Evolutionary conservation across 2,113 vertebrate species (phyloP).

Genomic region (Colossoma macropomum): DNA sequence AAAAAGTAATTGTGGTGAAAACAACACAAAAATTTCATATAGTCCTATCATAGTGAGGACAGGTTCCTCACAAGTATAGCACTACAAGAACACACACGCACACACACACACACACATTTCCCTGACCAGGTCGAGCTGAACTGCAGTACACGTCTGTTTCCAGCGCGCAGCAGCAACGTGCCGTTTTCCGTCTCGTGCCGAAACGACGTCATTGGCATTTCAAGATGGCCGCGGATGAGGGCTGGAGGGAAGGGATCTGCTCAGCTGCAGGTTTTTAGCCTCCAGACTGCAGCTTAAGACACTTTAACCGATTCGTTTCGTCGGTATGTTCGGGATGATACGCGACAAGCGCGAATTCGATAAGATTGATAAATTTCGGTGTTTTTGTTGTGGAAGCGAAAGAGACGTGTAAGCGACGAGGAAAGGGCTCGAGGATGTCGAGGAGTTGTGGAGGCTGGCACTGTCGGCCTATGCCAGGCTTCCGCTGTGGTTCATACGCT

Average conservation of each 20-base stretch:
- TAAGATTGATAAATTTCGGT: neutral
- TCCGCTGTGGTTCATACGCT: neutral
- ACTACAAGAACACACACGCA: too few relatives aligned
- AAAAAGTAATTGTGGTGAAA: too few relatives aligned
- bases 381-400: neutral
- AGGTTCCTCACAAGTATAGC: too few relatives aligned
- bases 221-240: neutral
- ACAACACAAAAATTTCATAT: too few relatives aligned
- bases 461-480: neutral
- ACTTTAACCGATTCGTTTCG: neutral
- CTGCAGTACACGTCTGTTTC: neutral
- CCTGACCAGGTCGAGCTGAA: too few relatives aligned
- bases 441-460: neutral
- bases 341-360: neutral
- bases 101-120: too few relatives aligned
- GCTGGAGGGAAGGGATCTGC: neutral
- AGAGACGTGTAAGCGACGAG: neutral
- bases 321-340: neutral
- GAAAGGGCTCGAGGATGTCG: neutral
- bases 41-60: too few relatives aligned
- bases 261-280: neutral
- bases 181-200: neutral
- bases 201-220: constrained; percentile 17
- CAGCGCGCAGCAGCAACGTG: neutral
- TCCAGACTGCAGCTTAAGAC: neutral